Conservation (phyloP, 1,140 invertebrate species). For the Chionoecetes opilio region DNA sequence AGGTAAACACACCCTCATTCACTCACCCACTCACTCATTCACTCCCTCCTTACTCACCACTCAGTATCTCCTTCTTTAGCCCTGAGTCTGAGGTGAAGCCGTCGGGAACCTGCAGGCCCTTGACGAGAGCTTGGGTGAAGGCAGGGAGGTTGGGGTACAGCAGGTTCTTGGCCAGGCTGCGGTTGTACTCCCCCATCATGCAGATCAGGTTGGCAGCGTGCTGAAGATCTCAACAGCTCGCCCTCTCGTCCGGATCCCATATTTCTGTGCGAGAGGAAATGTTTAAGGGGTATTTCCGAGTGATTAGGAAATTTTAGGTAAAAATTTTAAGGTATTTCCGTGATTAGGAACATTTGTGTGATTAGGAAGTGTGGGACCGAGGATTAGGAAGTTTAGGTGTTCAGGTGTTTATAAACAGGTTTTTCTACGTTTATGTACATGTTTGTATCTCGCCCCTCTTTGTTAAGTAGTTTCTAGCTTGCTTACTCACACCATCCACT, state of each 20-base stretch:
- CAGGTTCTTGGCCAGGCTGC: constrained; percentile 86
- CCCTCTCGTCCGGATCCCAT: constrained; percentile 86
- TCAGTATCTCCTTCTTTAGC: constrained; percentile 90
- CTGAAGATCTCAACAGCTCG: constrained; percentile 89
- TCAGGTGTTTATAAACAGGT: too few species aligned
- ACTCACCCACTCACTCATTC: too few species aligned
- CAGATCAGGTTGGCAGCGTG: constrained; percentile 87
- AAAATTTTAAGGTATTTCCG: too few species aligned
- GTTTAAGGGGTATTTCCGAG: neutral
- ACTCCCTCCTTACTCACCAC: constrained; percentile 86
- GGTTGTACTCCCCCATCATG: constrained; percentile 86
- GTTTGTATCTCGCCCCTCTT: too few species aligned
- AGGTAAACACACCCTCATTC: neutral
- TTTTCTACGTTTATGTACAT: too few species aligned
- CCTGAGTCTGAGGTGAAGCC: constrained; percentile 87
- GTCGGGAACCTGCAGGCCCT: constrained; percentile 87
- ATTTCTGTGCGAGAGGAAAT: constrained; percentile 85
- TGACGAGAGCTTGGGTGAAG: constrained; percentile 89
- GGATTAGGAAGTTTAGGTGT: too few species aligned
- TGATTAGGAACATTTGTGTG: too few species aligned
- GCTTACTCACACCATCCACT: too few species aligned
- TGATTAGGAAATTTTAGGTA: neutral
- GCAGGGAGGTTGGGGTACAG: constrained; percentile 88
- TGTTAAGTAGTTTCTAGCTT: too few species aligned
- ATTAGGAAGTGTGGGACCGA: neutral